Percentiles rank a stretch among this genome's conserved stretches.
Evolutionary conservation across 2,797 vertebrate species (phyloP).

Genomic region (Hippopotamyrus pictus): DNA sequence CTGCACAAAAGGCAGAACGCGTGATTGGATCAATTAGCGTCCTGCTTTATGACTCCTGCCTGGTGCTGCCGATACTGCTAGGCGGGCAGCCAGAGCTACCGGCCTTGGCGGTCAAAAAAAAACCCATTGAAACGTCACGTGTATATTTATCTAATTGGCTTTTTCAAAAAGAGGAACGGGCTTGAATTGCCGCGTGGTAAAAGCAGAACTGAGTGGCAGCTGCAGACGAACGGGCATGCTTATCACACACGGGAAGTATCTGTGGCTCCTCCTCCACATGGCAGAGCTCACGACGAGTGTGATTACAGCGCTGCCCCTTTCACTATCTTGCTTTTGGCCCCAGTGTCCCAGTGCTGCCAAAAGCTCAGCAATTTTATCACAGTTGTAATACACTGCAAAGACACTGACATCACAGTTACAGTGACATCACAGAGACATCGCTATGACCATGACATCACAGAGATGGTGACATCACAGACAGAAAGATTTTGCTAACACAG

Average conservation of each 20-base stretch:
- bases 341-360: neutral
- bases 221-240: neutral
- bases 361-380: neutral
- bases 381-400: neutral
- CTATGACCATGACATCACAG: neutral
- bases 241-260: neutral
- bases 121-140: neutral
- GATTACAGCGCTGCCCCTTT: neutral
- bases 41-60: slow-evolving; percentile 29
- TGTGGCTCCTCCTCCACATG: neutral
- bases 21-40: slow-evolving; percentile 34
- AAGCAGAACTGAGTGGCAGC: neutral
- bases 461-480: neutral
- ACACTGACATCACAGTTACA: neutral
- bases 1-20: slow-evolving; percentile 15
- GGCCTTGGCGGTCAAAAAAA: neutral
- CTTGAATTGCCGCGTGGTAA: neutral
- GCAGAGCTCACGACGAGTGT: neutral
- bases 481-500: neutral
- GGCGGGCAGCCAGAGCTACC: neutral
- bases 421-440: neutral
- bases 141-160: neutral
- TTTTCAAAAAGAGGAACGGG: neutral
- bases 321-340: neutral
- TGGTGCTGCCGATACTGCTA: slow-evolving; percentile 11